Conservation (phyloP, 2,113 vertebrate genomes). For the Dicrurus megarhynchus region DNA sequence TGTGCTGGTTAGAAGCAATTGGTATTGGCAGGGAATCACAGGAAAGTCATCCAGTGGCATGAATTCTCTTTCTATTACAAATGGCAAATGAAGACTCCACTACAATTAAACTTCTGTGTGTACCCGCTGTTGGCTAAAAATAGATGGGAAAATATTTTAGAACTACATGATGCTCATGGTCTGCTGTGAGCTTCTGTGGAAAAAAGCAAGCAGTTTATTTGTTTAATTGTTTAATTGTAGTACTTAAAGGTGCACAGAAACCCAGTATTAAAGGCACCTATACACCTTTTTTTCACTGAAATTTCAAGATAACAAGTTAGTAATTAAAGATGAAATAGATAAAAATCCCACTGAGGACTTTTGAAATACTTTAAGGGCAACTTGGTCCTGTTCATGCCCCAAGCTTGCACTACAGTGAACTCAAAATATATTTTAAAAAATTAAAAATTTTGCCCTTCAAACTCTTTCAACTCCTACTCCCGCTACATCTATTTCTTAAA, state of each 20-base stretch:
- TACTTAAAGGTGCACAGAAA: background rate
- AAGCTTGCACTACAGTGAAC: background rate
- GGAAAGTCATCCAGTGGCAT: background rate
- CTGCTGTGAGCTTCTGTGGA: background rate
- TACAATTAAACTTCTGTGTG: background rate
- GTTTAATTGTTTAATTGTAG: background rate
- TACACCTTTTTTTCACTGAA: background rate
- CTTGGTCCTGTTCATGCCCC: background rate
- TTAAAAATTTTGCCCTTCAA: background rate
- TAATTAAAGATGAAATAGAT: background rate
- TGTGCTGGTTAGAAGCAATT: background rate
- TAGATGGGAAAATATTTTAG: conserved; percentile 31
- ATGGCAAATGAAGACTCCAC: background rate
- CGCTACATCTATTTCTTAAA: background rate
- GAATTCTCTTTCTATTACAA: background rate
- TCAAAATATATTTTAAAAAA: background rate
- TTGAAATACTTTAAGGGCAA: background rate
- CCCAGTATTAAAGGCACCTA: background rate
- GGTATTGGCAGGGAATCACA: background rate
- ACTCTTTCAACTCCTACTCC: background rate
- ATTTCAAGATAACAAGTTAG: background rate
- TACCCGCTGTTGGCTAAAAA: conserved; percentile 12
- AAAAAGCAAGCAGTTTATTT: background rate
- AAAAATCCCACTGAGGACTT: background rate
- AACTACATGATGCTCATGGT: background rate